phyloP scores from a whole-genome alignment of 2,113 vertebrate species.

The Columbina picui region DNA sequence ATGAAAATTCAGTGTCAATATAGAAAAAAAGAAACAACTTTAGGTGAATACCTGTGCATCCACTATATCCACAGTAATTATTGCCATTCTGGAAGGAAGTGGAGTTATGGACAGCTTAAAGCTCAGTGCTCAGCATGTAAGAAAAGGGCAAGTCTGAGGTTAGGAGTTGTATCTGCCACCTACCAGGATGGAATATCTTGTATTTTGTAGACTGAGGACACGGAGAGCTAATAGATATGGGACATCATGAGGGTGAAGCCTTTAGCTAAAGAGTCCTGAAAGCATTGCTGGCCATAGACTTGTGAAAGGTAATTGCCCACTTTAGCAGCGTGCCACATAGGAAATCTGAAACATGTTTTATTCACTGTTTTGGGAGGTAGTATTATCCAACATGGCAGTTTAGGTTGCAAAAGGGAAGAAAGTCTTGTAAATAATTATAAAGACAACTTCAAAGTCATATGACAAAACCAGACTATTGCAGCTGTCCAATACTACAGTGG shows the following conservation, averaged over 20 bases:
- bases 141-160: neutral
- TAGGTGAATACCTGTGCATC: neutral
- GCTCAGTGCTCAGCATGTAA: neutral
- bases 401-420: neutral
- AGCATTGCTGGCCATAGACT: neutral
- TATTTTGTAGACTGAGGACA: neutral
- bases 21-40: neutral
- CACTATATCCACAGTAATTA: neutral
- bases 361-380: fast-evolving
- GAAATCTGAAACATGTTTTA: neutral
- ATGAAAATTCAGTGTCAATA: neutral
- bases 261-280: neutral
- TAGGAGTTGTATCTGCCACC: neutral
- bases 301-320: neutral
- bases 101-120: neutral
- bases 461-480: neutral
- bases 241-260: neutral
- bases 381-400: neutral
- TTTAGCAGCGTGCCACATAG: neutral
- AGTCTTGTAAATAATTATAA: neutral
- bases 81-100: neutral
- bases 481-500: no score
- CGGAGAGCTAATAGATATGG: neutral
- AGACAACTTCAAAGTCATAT: neutral
- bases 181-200: neutral